Conservation (phyloP, 2,113 vertebrate genomes). For the Cyrtonyx montezumae region DNA sequence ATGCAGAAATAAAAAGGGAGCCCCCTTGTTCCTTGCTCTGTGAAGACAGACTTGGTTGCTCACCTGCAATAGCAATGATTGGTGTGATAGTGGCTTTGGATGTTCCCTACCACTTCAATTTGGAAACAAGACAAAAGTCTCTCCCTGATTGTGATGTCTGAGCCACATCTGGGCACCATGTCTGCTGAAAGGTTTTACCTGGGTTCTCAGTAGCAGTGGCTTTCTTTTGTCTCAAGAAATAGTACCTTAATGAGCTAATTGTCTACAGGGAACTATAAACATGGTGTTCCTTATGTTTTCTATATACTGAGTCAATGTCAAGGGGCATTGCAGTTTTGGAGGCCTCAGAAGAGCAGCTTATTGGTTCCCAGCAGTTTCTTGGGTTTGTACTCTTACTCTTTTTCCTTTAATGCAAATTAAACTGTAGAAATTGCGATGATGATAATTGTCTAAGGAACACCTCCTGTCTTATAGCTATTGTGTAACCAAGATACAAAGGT, state of each 20-base stretch:
- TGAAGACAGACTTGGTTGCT: not conserved
- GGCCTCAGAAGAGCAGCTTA: not conserved
- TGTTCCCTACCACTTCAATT: not conserved
- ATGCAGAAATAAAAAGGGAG: not conserved
- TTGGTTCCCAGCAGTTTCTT: not conserved
- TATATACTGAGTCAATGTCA: not conserved
- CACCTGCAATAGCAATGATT: not conserved
- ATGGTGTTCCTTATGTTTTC: not conserved
- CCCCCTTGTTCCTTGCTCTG: not conserved
- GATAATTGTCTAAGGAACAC: not conserved
- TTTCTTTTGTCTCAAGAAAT: not conserved
- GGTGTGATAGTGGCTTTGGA: not conserved
- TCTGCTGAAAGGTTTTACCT: not conserved
- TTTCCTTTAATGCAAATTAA: not conserved
- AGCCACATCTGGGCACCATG: not conserved
- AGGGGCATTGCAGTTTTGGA: not conserved
- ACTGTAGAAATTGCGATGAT: not conserved
- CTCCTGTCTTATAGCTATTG: not conserved
- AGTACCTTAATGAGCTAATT: not conserved
- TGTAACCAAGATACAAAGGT: not conserved
- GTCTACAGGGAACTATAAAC: not conserved
- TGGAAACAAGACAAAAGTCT: not conserved
- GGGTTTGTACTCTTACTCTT: not conserved
- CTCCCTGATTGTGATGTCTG: not conserved
- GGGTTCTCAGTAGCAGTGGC: not conserved